phyloP scores from a whole-genome alignment of 2,113 vertebrate species.

The Fregetta grallaria region DNA sequence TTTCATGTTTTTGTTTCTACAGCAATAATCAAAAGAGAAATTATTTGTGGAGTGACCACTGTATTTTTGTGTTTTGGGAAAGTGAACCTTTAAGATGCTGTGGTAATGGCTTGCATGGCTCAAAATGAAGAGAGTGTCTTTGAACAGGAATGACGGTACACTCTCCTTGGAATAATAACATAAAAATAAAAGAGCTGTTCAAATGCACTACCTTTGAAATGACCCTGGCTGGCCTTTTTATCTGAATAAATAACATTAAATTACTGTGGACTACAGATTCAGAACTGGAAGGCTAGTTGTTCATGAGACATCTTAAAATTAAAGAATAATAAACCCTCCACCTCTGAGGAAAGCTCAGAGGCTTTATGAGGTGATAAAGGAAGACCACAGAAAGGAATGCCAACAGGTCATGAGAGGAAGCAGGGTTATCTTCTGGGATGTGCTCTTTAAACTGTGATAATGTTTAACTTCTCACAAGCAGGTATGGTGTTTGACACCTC shows the following conservation, averaged over 20 bases:
- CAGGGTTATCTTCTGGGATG: conserved; percentile 17
- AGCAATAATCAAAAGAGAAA: neutral
- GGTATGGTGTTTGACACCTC: neutral
- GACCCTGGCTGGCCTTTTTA: neutral
- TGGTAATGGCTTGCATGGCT: neutral
- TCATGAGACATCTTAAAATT: neutral
- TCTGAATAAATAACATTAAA: neutral
- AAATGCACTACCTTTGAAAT: neutral
- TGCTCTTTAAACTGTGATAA: conserved; percentile 44
- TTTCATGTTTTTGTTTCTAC: neutral
- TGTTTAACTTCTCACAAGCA: conserved; percentile 15
- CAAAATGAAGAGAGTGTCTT: neutral
- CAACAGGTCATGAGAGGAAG: neutral
- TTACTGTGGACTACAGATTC: neutral
- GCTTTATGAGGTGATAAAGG: neutral
- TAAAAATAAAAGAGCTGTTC: neutral
- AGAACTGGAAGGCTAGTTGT: neutral
- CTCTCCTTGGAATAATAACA: neutral
- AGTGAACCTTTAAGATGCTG: neutral
- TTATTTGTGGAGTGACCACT: neutral
- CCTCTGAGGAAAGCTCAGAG: neutral
- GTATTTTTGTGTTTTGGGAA: neutral
- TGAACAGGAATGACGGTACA: neutral
- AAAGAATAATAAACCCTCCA: neutral
- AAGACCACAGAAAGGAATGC: conserved; percentile 1